Conservation (phyloP, 2,888 invertebrate species). For the Chymomyza fuscimana region DNA sequence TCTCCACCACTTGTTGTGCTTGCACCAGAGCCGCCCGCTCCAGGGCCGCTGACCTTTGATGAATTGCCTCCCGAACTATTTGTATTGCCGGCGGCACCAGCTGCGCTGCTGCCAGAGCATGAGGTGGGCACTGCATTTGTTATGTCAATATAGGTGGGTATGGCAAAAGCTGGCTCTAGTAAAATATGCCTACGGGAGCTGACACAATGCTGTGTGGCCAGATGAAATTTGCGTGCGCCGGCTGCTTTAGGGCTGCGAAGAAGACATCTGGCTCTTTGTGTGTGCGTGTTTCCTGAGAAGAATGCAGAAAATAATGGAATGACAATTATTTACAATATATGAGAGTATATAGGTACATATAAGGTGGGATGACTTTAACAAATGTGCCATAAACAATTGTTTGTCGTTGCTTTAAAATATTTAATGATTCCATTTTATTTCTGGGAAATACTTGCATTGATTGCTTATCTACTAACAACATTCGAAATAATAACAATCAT, state of each 20-base stretch:
- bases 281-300: conserved; percentile 45
- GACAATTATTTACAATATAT: too few relatives aligned
- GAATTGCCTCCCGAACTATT: conserved; percentile 37
- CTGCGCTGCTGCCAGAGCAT: conserved; percentile 20
- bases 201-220: conserved; percentile 46
- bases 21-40: conserved; percentile 37
- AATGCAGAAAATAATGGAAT: background rate
- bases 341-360: background rate
- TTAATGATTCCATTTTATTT: background rate
- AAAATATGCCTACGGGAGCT: conserved; percentile 28
- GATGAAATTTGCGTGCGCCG: conserved; percentile 43
- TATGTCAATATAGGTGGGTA: conserved; percentile 64
- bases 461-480: too few relatives aligned
- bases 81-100: conserved; percentile 31
- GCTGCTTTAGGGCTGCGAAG: conserved; percentile 28
- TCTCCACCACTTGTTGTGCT: conserved; percentile 77
- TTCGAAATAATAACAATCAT: background rate
- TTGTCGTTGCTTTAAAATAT: background rate
- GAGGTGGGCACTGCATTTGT: conserved; percentile 51
- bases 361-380: too few relatives aligned
- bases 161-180: conserved; percentile 41
- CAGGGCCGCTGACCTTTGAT: conserved; percentile 18
- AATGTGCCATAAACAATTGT: too few relatives aligned
- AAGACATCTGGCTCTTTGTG: conserved; percentile 50
- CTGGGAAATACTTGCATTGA: conserved; percentile 7